Conservation (phyloP, 2,113 vertebrate species). For the Chunga burmeisteri region DNA sequence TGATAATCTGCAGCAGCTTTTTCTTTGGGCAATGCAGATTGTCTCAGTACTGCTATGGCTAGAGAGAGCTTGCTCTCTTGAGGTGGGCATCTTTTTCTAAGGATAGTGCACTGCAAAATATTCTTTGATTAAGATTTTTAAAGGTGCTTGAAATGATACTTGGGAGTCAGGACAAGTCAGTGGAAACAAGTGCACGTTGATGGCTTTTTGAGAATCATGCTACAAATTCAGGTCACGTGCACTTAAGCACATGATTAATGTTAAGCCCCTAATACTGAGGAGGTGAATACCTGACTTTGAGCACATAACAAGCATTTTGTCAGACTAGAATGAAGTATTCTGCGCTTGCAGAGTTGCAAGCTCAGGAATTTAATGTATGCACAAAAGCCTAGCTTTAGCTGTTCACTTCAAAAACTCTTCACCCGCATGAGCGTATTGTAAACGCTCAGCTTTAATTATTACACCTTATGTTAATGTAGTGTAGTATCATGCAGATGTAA, state of each 20-base stretch:
- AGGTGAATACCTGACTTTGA: neutral
- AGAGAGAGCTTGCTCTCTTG: neutral
- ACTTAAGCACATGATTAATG: neutral
- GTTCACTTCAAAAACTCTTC: neutral
- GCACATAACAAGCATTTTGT: neutral
- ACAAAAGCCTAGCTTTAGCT: neutral
- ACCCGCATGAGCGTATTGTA: neutral
- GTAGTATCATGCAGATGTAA: neutral
- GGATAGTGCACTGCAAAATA: neutral
- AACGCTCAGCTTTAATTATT: neutral
- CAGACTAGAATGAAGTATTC: neutral
- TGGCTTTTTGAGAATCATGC: neutral
- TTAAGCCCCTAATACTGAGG: neutral
- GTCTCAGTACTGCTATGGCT: neutral
- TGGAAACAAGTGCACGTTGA: neutral
- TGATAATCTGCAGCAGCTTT: neutral
- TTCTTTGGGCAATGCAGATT: neutral
- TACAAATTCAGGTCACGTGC: neutral
- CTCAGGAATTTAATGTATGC: neutral
- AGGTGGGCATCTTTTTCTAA: neutral
- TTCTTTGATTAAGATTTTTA: neutral
- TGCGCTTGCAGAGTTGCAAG: neutral
- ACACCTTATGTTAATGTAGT: neutral
- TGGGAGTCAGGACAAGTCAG: neutral
- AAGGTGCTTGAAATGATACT: neutral